Evolutionary conservation across 1,140 invertebrate species (phyloP).

Genomic region (Drosophila bocki): DNA sequence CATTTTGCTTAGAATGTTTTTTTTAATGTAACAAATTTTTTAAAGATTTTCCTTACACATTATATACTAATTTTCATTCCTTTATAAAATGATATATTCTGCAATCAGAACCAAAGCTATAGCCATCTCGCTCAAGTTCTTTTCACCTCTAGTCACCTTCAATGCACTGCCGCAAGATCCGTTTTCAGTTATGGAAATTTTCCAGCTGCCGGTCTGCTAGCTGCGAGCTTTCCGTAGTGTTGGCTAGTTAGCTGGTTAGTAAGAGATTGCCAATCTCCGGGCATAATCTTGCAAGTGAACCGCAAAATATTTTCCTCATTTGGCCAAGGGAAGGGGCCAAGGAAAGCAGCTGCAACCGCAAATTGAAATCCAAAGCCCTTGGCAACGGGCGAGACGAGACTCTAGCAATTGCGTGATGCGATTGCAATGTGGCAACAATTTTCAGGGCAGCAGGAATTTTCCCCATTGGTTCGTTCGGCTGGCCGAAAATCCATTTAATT

Average conservation of each 20-base stretch:
- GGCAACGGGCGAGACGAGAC: conserved; percentile 33
- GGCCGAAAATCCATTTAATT: conserved; percentile 35
- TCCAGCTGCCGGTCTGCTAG: conserved; percentile 14
- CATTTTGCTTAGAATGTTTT: too few species aligned
- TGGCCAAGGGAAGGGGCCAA: background rate
- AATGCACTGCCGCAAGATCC: conserved; percentile 25
- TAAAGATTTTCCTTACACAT: too few species aligned
- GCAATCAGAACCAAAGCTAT: background rate
- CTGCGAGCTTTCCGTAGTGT: background rate
- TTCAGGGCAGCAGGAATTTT: conserved; percentile 26
- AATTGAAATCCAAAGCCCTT: conserved; percentile 57
- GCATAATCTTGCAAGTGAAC: conserved; percentile 75
- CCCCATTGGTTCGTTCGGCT: background rate
- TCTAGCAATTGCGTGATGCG: conserved; percentile 41
- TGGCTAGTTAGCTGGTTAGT: conserved; percentile 19
- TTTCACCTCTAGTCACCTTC: conserved; percentile 26
- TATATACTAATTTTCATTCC: too few species aligned
- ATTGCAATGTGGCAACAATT: conserved; percentile 32
- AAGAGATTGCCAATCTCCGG: conserved; percentile 49
- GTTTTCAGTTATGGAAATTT: conserved; percentile 48
- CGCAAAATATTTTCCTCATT: conserved; percentile 67
- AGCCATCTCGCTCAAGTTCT: background rate
- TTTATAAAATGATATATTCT: background rate
- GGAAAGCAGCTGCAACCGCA: conserved; percentile 59
- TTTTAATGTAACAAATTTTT: too few species aligned